Percentiles rank a stretch among this genome's conserved stretches.
These are phyloP conservation scores for Meriones unguiculatus DNA, from an alignment of 2,113 vertebrate species.

Conservation along the genomic window DNA sequence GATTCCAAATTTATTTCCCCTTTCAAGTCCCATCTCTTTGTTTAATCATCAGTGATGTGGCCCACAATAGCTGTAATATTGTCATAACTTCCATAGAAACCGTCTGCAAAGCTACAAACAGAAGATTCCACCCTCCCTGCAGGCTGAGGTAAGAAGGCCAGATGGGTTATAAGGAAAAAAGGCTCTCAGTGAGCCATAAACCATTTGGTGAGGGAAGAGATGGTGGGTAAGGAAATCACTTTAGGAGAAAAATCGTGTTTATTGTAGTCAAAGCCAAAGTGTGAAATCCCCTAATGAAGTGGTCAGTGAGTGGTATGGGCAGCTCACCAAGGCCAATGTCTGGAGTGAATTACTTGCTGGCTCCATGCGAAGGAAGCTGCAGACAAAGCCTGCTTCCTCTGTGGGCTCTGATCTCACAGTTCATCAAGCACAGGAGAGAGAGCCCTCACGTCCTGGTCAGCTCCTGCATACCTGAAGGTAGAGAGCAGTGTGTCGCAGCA, in stretches of 20 bases:
- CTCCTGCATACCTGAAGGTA: not conserved
- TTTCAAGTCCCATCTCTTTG: conserved; percentile 49
- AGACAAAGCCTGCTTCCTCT: conserved; percentile 15
- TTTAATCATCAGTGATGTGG: conserved; percentile 28
- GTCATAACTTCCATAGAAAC: conserved; percentile 85
- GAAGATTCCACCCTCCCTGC: conserved; percentile 70
- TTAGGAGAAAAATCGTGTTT: not conserved
- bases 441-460: not conserved
- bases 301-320: not conserved
- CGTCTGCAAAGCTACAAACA: conserved; percentile 81
- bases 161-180: conserved; percentile 66
- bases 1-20: conserved; percentile 72
- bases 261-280: not conserved
- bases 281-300: conserved; percentile 10
- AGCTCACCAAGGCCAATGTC: not conserved
- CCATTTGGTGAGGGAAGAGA: conserved; percentile 16
- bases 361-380: not conserved
- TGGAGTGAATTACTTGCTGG: not conserved
- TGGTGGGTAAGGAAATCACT: conserved; percentile 41
- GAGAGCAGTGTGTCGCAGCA: not conserved
- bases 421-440: not conserved
- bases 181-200: conserved; percentile 69
- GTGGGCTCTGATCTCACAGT: not conserved
- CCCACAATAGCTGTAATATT: conserved; percentile 66
- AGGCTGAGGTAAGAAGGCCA: conserved; percentile 79